Conservation (phyloP, 2,797 vertebrate genomes). For the Ptychadena robeensis region DNA sequence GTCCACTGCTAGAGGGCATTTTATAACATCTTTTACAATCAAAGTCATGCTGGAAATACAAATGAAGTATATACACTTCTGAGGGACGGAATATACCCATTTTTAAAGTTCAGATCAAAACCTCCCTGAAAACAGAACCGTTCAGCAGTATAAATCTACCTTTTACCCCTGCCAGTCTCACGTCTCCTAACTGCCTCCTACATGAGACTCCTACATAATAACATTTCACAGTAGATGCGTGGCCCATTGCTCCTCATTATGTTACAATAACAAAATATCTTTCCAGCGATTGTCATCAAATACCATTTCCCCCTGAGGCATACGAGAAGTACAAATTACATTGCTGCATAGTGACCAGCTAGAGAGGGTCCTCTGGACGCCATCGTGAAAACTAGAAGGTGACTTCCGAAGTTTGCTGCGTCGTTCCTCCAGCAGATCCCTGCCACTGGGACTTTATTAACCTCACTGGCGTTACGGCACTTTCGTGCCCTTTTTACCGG, state of each 20-base stretch:
- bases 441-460: not conserved
- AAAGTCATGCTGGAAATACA: not conserved
- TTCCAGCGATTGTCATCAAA: constrained; percentile 5
- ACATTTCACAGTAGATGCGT: constrained; percentile 2
- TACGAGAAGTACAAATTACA: constrained; percentile 4
- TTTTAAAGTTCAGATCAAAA: not conserved
- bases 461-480: too few species aligned
- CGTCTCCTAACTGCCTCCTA: too few species aligned
- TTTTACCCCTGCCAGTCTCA: not conserved
- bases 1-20: not conserved
- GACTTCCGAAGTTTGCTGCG: not conserved
- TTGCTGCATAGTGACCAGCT: constrained; percentile 8
- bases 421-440: not conserved
- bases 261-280: constrained; percentile 12
- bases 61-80: constrained; percentile 9
- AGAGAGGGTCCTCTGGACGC: not conserved
- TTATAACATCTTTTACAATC: not conserved
- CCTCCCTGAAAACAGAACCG: not conserved
- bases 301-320: constrained; percentile 4
- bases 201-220: constrained; percentile 20
- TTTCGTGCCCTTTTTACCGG: too few species aligned
- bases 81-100: not conserved
- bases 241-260: not conserved
- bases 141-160: not conserved
- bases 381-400: not conserved